Conservation (phyloP, 2,113 vertebrate genomes). For the Cebus imitator region DNA sequence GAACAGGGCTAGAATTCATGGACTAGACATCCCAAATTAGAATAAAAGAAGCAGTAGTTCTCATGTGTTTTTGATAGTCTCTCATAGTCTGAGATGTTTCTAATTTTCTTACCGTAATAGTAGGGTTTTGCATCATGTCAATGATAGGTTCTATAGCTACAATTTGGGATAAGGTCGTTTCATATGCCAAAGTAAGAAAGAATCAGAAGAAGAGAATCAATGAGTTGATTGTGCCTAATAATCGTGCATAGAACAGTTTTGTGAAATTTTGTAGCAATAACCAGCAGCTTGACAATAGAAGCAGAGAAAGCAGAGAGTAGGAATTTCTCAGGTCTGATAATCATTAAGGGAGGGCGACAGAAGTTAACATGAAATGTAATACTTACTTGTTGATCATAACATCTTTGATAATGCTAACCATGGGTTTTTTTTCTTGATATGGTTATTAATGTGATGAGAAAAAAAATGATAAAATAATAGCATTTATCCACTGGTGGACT, state of each 20-base stretch:
- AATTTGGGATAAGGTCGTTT: background rate
- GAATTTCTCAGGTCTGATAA: background rate
- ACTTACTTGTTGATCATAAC: background rate
- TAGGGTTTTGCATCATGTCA: background rate
- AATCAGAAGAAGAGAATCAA: background rate
- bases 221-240: background rate
- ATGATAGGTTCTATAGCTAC: background rate
- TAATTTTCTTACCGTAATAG: background rate
- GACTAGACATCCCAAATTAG: background rate
- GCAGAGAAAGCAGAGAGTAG: background rate
- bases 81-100: background rate
- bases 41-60: background rate
- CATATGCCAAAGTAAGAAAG: background rate
- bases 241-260: background rate
- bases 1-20: background rate
- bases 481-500: background rate
- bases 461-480: background rate
- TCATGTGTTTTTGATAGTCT: background rate
- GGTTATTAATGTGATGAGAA: background rate
- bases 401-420: background rate
- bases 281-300: background rate
- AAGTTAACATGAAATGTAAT: background rate
- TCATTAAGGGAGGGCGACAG: background rate
- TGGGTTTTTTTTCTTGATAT: background rate
- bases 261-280: background rate